phyloP scores from a whole-genome alignment of 1,140 invertebrate genomes.

The Pogonomyrmex californicus region DNA sequence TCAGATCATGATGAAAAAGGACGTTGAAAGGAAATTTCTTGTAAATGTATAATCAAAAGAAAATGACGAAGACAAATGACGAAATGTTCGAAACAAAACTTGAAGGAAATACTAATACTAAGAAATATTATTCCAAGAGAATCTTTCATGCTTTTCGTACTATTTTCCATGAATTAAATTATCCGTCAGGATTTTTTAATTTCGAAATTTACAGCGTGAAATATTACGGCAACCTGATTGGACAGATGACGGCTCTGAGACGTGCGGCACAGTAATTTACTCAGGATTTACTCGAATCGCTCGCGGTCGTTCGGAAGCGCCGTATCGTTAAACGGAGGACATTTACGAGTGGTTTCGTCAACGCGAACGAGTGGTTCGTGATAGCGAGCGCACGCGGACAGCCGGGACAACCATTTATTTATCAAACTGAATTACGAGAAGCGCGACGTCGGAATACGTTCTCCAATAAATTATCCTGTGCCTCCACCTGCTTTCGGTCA shows the following conservation, averaged over 20 bases:
- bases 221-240: constrained; percentile 7
- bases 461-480: constrained; percentile 64
- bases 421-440: constrained; percentile 68
- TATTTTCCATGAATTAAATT: constrained; percentile 16
- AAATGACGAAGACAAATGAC: background rate
- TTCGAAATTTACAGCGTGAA: constrained; percentile 28
- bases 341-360: constrained; percentile 63
- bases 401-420: constrained; percentile 55
- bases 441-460: constrained; percentile 53
- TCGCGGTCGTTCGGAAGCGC: constrained; percentile 48
- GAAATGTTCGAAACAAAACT: background rate
- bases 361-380: constrained; percentile 17
- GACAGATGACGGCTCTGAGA: constrained; percentile 29
- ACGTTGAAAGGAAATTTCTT: background rate
- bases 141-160: background rate
- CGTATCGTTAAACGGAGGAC: constrained; percentile 54
- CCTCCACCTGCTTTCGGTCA: constrained; percentile 10
- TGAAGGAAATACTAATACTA: background rate
- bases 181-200: background rate
- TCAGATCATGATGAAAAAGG: background rate
- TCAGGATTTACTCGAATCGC: constrained; percentile 30
- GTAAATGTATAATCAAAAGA: background rate
- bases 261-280: constrained; percentile 30
- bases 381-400: constrained; percentile 37
- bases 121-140: background rate